phyloP scores from a whole-genome alignment of 2,888 invertebrate genomes.

The Esperia sulphurella region DNA sequence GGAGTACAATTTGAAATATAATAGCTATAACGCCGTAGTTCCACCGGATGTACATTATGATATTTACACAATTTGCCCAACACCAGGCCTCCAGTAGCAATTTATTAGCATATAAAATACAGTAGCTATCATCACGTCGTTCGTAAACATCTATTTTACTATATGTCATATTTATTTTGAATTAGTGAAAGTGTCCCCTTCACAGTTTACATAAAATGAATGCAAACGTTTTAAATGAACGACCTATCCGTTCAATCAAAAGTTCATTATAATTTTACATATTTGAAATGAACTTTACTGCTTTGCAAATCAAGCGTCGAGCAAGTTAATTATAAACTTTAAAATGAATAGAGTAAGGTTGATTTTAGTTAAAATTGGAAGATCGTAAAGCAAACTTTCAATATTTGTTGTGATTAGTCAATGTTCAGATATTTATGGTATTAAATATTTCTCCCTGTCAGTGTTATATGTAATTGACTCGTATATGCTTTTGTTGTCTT shows the following conservation, averaged over 20 bases:
- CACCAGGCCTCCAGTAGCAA: too few species aligned
- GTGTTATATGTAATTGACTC: constrained; percentile 11
- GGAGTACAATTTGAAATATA: too few species aligned
- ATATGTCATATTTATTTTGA: constrained; percentile 1
- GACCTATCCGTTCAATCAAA: constrained; percentile 10
- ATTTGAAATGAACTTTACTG: constrained; percentile 7
- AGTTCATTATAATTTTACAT: constrained; percentile 11
- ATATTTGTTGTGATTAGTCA: constrained; percentile 13
- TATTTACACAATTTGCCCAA: too few species aligned
- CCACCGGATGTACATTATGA: not conserved
- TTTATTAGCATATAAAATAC: not conserved
- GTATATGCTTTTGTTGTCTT: constrained; percentile 2
- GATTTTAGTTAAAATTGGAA: not conserved
- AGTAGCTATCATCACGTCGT: not conserved
- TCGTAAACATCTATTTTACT: not conserved
- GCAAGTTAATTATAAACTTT: too few species aligned
- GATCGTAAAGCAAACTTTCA: constrained; percentile 10
- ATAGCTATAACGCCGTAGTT: too few species aligned
- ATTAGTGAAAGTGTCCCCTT: constrained; percentile 11
- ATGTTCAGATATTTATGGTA: constrained; percentile 12
- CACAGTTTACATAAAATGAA: constrained; percentile 3
- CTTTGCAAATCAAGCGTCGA: not conserved
- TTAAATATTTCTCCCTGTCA: constrained; percentile 12
- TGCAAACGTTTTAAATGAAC: not conserved
- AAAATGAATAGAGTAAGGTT: not conserved